Evolutionary conservation across 2,113 vertebrate species (phyloP).

Genomic region (Peucedramus taeniatus): DNA sequence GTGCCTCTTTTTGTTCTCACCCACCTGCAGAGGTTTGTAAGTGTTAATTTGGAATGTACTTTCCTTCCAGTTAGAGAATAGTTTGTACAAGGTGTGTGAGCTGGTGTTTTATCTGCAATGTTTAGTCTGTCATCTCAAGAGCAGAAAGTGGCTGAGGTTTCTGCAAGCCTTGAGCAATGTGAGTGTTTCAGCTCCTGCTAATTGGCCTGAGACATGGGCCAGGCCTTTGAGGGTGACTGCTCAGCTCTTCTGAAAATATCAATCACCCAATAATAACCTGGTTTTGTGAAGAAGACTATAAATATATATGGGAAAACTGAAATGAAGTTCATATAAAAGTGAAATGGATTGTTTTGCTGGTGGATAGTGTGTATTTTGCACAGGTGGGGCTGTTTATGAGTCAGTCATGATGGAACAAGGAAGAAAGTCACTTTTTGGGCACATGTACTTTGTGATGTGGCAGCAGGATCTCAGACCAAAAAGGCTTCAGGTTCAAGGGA

Average conservation of each 20-base stretch:
- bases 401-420: neutral
- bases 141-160: neutral
- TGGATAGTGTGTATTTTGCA: neutral
- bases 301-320: neutral
- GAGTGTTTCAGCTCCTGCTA: neutral
- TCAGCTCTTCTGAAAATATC: neutral
- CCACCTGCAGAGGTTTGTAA: neutral
- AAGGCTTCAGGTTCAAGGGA: neutral
- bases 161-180: neutral
- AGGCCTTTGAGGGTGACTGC: neutral
- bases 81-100: neutral
- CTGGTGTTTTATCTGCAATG: neutral
- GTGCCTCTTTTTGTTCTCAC: neutral
- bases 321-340: neutral
- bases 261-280: neutral
- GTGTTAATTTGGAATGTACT: neutral
- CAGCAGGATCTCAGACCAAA: neutral
- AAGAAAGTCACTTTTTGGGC: neutral
- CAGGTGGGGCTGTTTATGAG: neutral
- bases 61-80: neutral
- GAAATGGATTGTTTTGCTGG: neutral
- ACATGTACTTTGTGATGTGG: neutral
- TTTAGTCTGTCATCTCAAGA: neutral
- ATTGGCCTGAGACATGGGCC: neutral
- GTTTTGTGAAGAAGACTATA: neutral